phyloP scores from a whole-genome alignment of 2,888 invertebrate genomes.

The Prostheceraeus crozeri region DNA sequence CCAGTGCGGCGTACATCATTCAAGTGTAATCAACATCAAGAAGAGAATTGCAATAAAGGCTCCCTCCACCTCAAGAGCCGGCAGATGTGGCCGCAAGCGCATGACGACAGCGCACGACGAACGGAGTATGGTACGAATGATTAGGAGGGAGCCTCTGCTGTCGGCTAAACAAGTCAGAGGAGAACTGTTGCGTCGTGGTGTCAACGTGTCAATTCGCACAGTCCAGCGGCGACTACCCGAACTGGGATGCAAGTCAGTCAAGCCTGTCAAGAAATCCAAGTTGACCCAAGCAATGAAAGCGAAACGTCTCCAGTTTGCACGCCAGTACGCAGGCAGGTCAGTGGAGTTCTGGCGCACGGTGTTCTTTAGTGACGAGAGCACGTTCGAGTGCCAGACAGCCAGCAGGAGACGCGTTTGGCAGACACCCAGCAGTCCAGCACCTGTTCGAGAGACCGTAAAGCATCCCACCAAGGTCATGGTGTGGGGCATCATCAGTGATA shows the following conservation, averaged over 20 bases:
- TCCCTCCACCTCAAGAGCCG: no score
- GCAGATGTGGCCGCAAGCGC: no score
- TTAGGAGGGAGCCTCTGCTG: no score
- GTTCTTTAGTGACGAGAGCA: conserved; percentile 25
- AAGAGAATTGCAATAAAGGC: no score
- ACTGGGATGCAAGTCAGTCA: conserved; percentile 20
- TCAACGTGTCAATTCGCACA: conserved; percentile 5
- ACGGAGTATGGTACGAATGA: no score
- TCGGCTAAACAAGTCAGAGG: no score
- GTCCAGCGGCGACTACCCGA: conserved; percentile 18
- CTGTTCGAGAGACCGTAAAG: no score
- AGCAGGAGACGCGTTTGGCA: conserved; percentile 21
- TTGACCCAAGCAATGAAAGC: conserved; percentile 8
- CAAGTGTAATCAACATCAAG: no score
- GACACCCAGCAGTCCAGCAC: conserved; percentile 1
- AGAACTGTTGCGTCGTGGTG: conserved; percentile 14
- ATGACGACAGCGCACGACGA: no score
- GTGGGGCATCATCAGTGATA: no score
- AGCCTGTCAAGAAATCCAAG: conserved; percentile 13
- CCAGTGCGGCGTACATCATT: no score
- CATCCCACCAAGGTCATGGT: no score
- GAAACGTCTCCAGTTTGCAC: conserved; percentile 26
- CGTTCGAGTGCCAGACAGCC: conserved; percentile 25
- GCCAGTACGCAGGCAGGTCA: conserved; percentile 4
- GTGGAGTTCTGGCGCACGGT: conserved; percentile 26